Base-by-base conservation (phyloP, 2,113 vertebrate genomes). In the Stegostoma tigrinum region DNA sequence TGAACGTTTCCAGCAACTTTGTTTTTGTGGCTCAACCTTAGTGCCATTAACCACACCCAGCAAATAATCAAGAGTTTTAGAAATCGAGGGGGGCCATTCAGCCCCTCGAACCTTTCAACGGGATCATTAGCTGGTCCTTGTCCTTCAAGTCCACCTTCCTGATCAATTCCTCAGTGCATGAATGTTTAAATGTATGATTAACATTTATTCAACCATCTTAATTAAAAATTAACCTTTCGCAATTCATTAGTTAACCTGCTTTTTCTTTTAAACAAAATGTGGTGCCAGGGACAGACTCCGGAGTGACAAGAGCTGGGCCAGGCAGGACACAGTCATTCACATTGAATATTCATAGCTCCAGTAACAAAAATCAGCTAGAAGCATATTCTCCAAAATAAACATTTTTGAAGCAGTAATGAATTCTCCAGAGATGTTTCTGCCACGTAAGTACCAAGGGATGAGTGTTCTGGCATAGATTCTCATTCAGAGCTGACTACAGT, bases 361-460 rank as follows among this genome's bases (percentile, higher is more conserved):
- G 78, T 42, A 83, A 38, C 15, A 42, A 38, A 42, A 83, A 83
- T 1, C n/a, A 19, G 78, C 78, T 83, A 42, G 78, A 83, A 83
- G 78, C 78, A 42, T 19, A 38, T 17, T 12, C n/a, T n/a, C 34
- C 3, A n/a, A 80, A 80, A 80, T 80, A 80, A 80, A 38, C 38
- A 80, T 80, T 80, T 80, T 83, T 83, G 78, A 38, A 83, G n/a
- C 78, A 21, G 78, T 83, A 83, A 83, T 83, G 78, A 38, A 83
- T 83, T 83, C 78, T 83, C 78, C n/a, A 83, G 78, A 83, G 78
- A 83, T 19, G 4, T 19, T 12, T 83, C 72, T 42, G n/a, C 78
- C 15, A 83, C n/a, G 5, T 38, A 83, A 83, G 14, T 42, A 42
- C 78, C n/a, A 42, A 38, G 78, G 4, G n/a, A 38, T 80, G 78